Conservation (phyloP, 2,888 invertebrate species). For the Nemoura dubitans region DNA sequence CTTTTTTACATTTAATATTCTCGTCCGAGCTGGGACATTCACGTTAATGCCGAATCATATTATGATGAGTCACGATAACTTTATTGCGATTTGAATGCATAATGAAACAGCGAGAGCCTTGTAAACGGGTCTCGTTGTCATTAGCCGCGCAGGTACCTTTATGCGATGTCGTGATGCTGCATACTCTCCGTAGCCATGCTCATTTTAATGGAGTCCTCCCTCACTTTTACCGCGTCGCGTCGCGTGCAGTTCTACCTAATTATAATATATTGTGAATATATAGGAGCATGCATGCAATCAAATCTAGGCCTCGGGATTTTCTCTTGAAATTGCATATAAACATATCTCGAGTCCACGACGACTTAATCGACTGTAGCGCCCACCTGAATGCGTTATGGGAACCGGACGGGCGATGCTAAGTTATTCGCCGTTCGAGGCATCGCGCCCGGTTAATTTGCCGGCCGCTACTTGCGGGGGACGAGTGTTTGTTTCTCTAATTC, state of each 20-base stretch:
- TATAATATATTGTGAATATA: background rate
- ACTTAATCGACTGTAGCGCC: background rate
- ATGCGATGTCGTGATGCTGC: background rate
- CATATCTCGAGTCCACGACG: too few relatives aligned
- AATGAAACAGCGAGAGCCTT: slow-evolving; percentile 13
- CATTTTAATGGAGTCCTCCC: slow-evolving; percentile 19
- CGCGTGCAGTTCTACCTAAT: background rate
- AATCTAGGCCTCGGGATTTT: background rate
- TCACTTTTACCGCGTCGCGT: background rate
- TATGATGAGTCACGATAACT: slow-evolving; percentile 9
- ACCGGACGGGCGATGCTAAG: background rate
- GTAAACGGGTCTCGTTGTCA: slow-evolving; percentile 13
- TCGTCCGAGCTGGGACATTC: background rate
- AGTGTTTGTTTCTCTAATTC: background rate
- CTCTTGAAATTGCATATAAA: slow-evolving; percentile 7
- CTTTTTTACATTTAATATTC: background rate
- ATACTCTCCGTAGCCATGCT: background rate
- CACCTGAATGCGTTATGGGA: background rate
- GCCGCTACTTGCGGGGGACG: background rate
- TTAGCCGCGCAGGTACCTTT: background rate
- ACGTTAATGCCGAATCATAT: background rate
- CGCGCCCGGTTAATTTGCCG: background rate
- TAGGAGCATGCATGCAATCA: background rate
- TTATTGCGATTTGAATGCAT: slow-evolving; percentile 25
- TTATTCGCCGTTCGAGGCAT: background rate